Evolutionary conservation across 1,140 invertebrate species (phyloP).

Genomic region (Pachyrhynchus sulphureomaculatus): DNA sequence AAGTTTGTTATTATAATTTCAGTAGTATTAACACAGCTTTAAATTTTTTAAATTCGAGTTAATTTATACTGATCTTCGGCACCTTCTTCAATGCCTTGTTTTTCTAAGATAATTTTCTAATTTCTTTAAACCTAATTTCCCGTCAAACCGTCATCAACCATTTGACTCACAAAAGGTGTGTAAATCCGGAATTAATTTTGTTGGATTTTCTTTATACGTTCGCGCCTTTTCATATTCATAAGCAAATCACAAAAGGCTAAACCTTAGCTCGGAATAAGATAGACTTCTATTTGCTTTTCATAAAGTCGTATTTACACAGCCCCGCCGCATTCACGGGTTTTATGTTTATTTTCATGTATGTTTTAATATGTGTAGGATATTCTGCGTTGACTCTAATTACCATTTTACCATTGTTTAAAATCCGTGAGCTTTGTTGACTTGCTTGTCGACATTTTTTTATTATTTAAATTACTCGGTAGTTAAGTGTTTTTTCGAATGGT

Average conservation of each 20-base stretch:
- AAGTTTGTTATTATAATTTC: no score
- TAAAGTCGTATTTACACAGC: slow-evolving; percentile 29
- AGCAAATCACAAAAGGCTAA: slow-evolving; percentile 23
- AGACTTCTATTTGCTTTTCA: slow-evolving; percentile 30
- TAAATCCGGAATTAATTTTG: slow-evolving; percentile 24
- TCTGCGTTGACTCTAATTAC: slow-evolving; percentile 21
- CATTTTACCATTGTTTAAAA: slow-evolving; percentile 32
- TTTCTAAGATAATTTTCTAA: no score
- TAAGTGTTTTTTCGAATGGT: slow-evolving; percentile 25
- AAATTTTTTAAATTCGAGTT: no score
- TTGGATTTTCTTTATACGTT: slow-evolving; percentile 22
- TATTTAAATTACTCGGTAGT: slow-evolving; percentile 26
- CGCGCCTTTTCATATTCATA: slow-evolving; percentile 30
- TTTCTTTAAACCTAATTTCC: no score
- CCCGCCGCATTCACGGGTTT: slow-evolving; percentile 22
- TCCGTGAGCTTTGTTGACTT: slow-evolving; percentile 26
- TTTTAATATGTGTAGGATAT: slow-evolving; percentile 21
- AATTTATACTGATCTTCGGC: no score
- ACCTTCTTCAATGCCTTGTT: neutral
- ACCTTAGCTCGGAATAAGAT: slow-evolving; percentile 19
- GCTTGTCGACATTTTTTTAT: slow-evolving; percentile 26
- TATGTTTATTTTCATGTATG: slow-evolving; percentile 28
- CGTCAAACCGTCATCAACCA: neutral
- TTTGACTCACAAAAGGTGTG: neutral
- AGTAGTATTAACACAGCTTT: no score